Evolutionary conservation across 2,113 vertebrate genomes (phyloP).

Genomic region (Rostratula benghalensis): DNA sequence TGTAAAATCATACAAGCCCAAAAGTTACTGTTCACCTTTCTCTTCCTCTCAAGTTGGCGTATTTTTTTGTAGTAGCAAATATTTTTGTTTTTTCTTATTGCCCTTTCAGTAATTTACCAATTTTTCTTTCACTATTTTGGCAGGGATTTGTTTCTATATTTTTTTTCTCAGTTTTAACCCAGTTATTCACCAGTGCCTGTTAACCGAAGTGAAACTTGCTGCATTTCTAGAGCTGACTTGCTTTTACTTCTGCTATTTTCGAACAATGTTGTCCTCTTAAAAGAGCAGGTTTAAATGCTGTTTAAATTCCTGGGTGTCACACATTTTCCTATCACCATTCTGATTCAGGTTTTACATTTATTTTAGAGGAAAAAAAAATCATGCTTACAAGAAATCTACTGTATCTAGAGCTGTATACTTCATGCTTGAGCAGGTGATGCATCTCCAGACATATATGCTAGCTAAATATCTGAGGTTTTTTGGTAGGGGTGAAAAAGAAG

Average conservation of each 20-base stretch:
- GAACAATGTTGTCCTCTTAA: not conserved
- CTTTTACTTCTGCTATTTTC: not conserved
- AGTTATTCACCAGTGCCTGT: not conserved
- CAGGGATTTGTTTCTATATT: not conserved
- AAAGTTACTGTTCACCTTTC: not conserved
- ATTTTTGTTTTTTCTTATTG: not conserved
- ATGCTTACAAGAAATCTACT: not conserved
- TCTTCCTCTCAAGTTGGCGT: not conserved
- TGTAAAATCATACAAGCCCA: not conserved
- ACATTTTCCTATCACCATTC: not conserved
- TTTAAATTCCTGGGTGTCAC: not conserved
- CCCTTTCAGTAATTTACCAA: not conserved
- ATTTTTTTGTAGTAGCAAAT: not conserved
- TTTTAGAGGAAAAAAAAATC: fast-evolving
- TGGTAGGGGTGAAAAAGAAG: not conserved
- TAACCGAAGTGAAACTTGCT: not conserved
- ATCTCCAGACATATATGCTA: not conserved
- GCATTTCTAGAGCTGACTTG: not conserved
- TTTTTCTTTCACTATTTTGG: not conserved
- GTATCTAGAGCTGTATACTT: not conserved
- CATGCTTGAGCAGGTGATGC: not conserved
- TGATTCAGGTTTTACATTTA: not conserved
- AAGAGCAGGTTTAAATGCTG: not conserved
- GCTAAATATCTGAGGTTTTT: not conserved
- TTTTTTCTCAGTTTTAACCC: not conserved